A percentile compares a stretch with the other conserved stretches of the same genome.
Conservation (phyloP, 2,888 invertebrate genomes). For the Pollenia griseotomentosa region DNA sequence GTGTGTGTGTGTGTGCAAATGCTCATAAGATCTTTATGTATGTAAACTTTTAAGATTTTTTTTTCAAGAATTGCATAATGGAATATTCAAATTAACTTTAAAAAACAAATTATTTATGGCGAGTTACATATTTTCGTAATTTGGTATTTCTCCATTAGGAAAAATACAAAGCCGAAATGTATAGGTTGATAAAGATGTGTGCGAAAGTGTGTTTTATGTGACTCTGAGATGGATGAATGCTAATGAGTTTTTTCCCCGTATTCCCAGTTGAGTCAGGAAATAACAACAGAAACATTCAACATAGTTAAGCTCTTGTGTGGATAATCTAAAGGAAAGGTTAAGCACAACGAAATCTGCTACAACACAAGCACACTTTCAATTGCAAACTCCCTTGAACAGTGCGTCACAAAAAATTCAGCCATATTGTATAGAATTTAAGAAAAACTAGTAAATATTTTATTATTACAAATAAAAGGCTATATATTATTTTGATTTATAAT, state of each 20-base stretch:
- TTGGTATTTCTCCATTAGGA: background rate
- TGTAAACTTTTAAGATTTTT: background rate
- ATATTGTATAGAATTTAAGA: too few species aligned
- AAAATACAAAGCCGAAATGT: background rate
- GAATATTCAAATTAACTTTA: background rate
- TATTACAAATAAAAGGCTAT: too few species aligned
- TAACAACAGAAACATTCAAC: background rate
- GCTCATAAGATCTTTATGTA: too few species aligned
- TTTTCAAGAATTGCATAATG: background rate
- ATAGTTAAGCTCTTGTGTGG: constrained; percentile 26
- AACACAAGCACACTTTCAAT: background rate
- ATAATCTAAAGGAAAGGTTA: constrained; percentile 48
- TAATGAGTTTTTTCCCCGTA: constrained; percentile 38
- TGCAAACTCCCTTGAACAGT: background rate
- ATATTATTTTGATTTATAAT: too few species aligned
- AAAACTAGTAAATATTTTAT: too few species aligned
- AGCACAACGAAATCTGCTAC: background rate
- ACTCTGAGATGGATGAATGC: constrained; percentile 15
- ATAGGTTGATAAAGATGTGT: background rate
- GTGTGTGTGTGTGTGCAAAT: too few species aligned
- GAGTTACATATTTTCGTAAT: background rate
- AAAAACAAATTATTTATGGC: background rate
- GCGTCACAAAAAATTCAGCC: too few species aligned
- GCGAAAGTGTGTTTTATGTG: background rate
- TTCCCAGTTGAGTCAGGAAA: constrained; percentile 38